Conservation (phyloP, 2,888 invertebrate species). For the Catocala fraxini region DNA sequence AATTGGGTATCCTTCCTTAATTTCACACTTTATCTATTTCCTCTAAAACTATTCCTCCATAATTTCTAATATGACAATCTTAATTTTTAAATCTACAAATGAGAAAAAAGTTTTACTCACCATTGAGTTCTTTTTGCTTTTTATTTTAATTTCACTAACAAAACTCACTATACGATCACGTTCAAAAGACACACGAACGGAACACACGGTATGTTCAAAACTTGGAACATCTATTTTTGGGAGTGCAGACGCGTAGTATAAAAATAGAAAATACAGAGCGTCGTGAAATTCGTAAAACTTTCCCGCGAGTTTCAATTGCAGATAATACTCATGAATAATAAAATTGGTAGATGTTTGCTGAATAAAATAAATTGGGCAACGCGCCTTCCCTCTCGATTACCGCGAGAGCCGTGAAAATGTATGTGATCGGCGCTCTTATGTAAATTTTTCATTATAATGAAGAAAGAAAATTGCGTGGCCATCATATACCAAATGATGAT, state of each 20-base stretch:
- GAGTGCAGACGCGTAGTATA: constrained; percentile 71
- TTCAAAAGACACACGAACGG: constrained; percentile 46
- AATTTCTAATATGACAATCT: constrained; percentile 4
- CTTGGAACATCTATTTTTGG: constrained; percentile 78
- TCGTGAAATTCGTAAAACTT: constrained; percentile 63
- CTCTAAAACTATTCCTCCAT: too few species aligned
- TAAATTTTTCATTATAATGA: constrained; percentile 21
- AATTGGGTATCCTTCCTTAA: constrained; percentile 1
- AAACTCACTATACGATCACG: constrained; percentile 41
- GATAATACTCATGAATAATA: constrained; percentile 42
- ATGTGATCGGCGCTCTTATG: constrained; percentile 20
- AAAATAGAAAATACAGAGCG: constrained; percentile 75
- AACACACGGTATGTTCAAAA: constrained; percentile 64
- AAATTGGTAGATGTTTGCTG: constrained; percentile 27
- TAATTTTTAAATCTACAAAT: neutral
- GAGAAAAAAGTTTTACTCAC: constrained; percentile 54
- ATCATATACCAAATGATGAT: constrained; percentile 15
- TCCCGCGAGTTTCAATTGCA: constrained; percentile 64
- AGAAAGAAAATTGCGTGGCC: constrained; percentile 15
- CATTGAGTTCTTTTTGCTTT: constrained; percentile 42
- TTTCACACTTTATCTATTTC: neutral
- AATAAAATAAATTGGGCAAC: constrained; percentile 29
- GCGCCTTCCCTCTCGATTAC: constrained; percentile 16
- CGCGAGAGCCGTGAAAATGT: constrained; percentile 14
- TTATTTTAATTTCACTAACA: constrained; percentile 20